These are phyloP conservation scores for Procambarus virginalis DNA, from an alignment of 1,140 invertebrate species.

Conservation along the genomic window DNA sequence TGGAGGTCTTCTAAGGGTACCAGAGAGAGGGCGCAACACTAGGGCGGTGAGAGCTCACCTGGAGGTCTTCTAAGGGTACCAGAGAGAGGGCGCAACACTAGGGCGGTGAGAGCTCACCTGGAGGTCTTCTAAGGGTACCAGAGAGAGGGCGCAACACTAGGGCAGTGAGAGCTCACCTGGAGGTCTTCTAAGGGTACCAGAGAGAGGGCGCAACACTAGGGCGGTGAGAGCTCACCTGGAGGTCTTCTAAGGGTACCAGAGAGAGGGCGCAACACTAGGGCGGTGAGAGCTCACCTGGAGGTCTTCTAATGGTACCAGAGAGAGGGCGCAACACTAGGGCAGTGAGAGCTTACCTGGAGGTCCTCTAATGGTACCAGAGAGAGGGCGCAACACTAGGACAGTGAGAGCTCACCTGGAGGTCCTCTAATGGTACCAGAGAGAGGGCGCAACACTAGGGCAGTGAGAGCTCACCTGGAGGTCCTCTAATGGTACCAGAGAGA, in stretches of 20 bases:
- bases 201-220: too few species aligned
- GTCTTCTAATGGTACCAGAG: slow-evolving; percentile 97
- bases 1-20: slow-evolving; percentile 97
- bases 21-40: too few species aligned
- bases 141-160: slow-evolving; percentile 78
- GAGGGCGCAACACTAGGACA: too few species aligned
- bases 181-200: too few species aligned
- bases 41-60: slow-evolving; percentile 2
- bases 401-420: slow-evolving; percentile 78
- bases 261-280: too few species aligned
- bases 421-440: slow-evolving; percentile 97
- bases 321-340: too few species aligned
- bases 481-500: slow-evolving; percentile 93
- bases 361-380: slow-evolving; percentile 98
- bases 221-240: slow-evolving; percentile 74
- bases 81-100: too few species aligned
- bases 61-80: slow-evolving; percentile 97
- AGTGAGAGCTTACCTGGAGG: slow-evolving; percentile 75
- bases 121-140: slow-evolving; percentile 98
- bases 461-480: slow-evolving; percentile 80
- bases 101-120: slow-evolving; percentile 16
- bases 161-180: not conserved
- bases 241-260: slow-evolving; percentile 96
- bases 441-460: too few species aligned
- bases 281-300: slow-evolving; percentile 74